Base-by-base conservation (phyloP, 2,113 vertebrate genomes). In the Aldabrachelys gigantea region DNA sequence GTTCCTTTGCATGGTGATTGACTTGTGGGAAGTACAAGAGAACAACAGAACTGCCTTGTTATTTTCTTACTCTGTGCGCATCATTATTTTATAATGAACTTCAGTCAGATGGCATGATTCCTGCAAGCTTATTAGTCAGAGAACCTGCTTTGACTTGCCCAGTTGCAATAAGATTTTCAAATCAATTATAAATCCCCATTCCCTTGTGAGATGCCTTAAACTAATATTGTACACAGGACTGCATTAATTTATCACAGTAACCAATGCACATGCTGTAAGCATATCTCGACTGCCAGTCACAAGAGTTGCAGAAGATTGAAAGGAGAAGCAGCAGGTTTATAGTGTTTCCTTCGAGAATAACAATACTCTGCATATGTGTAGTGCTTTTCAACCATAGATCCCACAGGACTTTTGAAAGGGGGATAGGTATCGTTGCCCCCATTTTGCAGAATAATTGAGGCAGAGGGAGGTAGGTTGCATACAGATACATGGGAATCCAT, bases 111-210 rank as follows among this genome's bases (percentile, higher is more conserved):
- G 91, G 91, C 82, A 93, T 85, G 89, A 92, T 96, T 96, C 94
- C 92, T 93, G 92, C 94, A 92, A 97, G 96, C 94, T 92, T 96
- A 92, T 97, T 97, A 97, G 83, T 87, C 93, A 87, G 86, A 92
- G 65, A 94, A 85, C 81, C 44, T 92, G 81, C 85, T 94, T 95
- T 88, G 91, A 93, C 96, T 95, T 96, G 95, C 86, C 86, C 90
- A 84, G 86, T 80, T 86, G 85, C 96, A 98, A 97, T 95, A 82
- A 94, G 95, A 96, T 96, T 97, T 97, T 87, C 94, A 94, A 90
- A 92, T 95, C 90, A 96, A 96, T 98, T 97, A 97, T 94, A 89
- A 59, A 62, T 92, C 10, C 21, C 75, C 0, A 56, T 96, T 69
- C 91, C 94, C 88, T 92, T 85, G 1, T 94, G 89, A 92, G 75